Base-by-base conservation (phyloP, 2,797 vertebrate genomes). In the Serranus cabrilla region DNA sequence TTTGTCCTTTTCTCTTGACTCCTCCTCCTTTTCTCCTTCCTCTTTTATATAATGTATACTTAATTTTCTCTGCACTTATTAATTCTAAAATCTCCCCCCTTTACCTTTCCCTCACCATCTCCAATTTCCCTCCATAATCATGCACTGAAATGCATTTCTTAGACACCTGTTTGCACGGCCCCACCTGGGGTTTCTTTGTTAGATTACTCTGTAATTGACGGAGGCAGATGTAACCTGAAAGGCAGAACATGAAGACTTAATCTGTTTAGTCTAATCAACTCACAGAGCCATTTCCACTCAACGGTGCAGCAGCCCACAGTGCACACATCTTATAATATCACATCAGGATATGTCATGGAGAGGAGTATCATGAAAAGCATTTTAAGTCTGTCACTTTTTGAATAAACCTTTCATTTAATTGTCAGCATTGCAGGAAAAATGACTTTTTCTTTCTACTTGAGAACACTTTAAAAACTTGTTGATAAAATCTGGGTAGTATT, bases 261-360 rank as follows among this genome's bases (percentile, higher is more conserved):
- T 84, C 42, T 45, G 72, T 85, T 89, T 80, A 66, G 68, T 80
- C 43, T 55, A 76, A 88, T 85, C 83, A 71, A 50, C 76, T 79
- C 77, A 37, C 59, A 58, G 47, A 61, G 61, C 27, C 65, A 23
- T 78, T 71, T 78, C 69, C 69, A 54, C 56, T 74, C 56, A 49
- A 23, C 20, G 2, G 21, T 27, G 43, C 61, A 71, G 67, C 64
- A 70, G 59, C 34, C 40, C 45, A 37, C n/a, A 62, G 50, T n/a
- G 23, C 47, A 64, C 65, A 20, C 39, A 50, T 40, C 47, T 54
- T 1, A 11, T 46, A 1, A 51, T 25, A 20, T 37, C 43, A 46
- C 34, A 59, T 40, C 9, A 9, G 13, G 3, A 23, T 43, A 7
- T 40, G 20, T 45, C 50, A 39, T 37, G 9, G 6, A 56, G 9